Base-by-base conservation (phyloP, 2,113 vertebrate genomes). In the Misgurnus anguillicaudatus region DNA sequence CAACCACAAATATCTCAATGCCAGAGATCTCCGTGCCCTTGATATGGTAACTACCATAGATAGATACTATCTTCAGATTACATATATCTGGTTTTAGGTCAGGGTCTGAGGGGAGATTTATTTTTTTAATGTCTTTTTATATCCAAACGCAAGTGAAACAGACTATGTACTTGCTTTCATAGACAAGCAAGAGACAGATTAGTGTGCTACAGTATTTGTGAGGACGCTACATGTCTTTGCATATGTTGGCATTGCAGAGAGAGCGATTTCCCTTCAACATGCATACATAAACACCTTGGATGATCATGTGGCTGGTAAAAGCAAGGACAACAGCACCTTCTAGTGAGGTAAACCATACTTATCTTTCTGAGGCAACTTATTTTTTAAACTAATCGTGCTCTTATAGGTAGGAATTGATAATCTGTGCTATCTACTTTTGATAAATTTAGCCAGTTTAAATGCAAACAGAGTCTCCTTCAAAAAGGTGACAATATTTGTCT, bases 301-400 rank as follows among this genome's bases (percentile, higher is more conserved):
- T 82, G 9, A 82, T 64, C 76, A 58, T 55, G 45, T 19, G 58
- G 45, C n/a, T 45, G 41, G 74, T 63, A 76, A 68, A 81, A 79
- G 71, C 83, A 84, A 79, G 79, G 67, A 75, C 82, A 80, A 80
- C 79, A 78, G 76, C 80, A 78, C 80, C 78, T 80, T 65, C 78
- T 64, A 63, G 78, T 38, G 39, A 77, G 77, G 41, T 77, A 79
- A 73, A 67, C 75, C 0, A 78, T 24, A 64, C 60, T 31, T 55
- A 13, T 71, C 42, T 62, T 62, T 47, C 16, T 62, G 81, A 86
- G 77, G 75, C 85, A 86, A 77, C 85, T 75, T 72, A 24, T 1
- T 80, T 82, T 82, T 82, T 36, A 6, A 2, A 2, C 16, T n/a
- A 3, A 79, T 88, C 87, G 84, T 89, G 88, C 84, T 87, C 68